A percentile compares a stretch with the other conserved stretches of the same genome.
Conservation (phyloP, 2,113 vertebrate species). For the Petrocephalus microphthalmus region DNA sequence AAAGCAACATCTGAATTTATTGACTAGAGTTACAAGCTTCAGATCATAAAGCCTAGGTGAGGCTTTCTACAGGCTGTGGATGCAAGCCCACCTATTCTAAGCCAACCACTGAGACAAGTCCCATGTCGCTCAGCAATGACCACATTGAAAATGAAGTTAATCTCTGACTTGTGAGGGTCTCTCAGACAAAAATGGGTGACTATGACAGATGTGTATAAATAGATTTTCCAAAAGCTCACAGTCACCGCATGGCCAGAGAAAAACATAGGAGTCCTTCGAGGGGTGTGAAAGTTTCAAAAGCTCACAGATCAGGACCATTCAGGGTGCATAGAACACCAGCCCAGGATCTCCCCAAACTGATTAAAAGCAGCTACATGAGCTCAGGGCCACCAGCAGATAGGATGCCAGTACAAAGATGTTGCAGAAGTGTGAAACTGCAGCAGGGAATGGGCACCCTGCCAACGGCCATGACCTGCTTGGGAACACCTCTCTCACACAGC, state of each 20-base stretch:
- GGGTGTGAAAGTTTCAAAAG: background rate
- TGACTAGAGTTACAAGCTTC: background rate
- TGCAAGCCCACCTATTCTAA: background rate
- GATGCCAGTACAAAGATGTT: background rate
- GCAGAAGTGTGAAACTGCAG: constrained; percentile 6
- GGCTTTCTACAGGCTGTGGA: background rate
- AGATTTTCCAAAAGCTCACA: background rate
- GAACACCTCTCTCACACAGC: background rate
- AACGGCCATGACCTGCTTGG: background rate
- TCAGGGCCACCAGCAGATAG: background rate
- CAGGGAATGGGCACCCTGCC: background rate
- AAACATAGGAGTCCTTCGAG: background rate
- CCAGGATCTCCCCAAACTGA: background rate
- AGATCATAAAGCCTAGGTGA: background rate
- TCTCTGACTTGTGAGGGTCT: background rate
- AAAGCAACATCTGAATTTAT: background rate
- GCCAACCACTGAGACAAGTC: background rate
- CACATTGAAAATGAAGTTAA: background rate
- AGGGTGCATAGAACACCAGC: background rate
- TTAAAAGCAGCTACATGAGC: background rate
- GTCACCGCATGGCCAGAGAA: background rate
- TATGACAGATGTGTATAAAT: background rate
- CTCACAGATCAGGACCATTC: background rate
- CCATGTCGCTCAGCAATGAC: background rate
- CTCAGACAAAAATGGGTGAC: background rate